Percentiles rank a stretch among this genome's conserved stretches.
phyloP scores from a whole-genome alignment of 2,888 invertebrate genomes.

The Cephus pygmeus region DNA sequence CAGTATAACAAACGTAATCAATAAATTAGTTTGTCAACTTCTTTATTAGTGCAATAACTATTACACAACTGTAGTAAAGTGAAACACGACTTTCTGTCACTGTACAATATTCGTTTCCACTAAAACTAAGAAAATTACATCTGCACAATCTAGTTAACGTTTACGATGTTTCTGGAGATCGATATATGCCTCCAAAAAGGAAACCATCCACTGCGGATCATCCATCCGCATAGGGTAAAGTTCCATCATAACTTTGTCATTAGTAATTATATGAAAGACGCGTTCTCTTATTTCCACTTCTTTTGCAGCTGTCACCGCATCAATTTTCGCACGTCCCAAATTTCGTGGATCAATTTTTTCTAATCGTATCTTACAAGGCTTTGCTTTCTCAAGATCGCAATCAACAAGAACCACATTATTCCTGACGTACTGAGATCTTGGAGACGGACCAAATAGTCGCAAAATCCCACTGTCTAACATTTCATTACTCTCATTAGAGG shows the following conservation, averaged over 20 bases:
- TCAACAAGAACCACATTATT: slow-evolving; percentile 34
- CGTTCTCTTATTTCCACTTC: slow-evolving; percentile 29
- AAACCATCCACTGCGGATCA: slow-evolving; percentile 44
- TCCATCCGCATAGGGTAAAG: slow-evolving; percentile 48
- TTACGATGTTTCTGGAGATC: slow-evolving; percentile 23
- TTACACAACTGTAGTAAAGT: not conserved
- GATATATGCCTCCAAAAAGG: slow-evolving; percentile 51
- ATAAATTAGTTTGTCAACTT: not conserved
- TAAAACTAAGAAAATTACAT: not conserved
- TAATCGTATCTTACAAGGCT: slow-evolving; percentile 26
- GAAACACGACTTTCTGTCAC: not conserved
- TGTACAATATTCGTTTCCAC: not conserved
- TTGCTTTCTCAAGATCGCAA: slow-evolving; percentile 12
- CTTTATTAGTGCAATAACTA: not conserved
- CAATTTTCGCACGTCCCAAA: not conserved
- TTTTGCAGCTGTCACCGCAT: not conserved
- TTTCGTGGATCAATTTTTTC: slow-evolving; percentile 21
- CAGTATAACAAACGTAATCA: slow-evolving; percentile 10
- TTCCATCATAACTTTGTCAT: slow-evolving; percentile 44
- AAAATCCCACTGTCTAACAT: slow-evolving; percentile 24
- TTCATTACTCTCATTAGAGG: not conserved
- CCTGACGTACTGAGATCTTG: slow-evolving; percentile 37
- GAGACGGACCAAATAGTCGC: slow-evolving; percentile 30
- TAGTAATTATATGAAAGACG: slow-evolving; percentile 49
- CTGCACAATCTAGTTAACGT: not conserved